A percentile compares a stretch with the other conserved stretches of the same genome.
Evolutionary conservation across 2,797 vertebrate species (phyloP).

Genomic region (Rhodeus uyekii): DNA sequence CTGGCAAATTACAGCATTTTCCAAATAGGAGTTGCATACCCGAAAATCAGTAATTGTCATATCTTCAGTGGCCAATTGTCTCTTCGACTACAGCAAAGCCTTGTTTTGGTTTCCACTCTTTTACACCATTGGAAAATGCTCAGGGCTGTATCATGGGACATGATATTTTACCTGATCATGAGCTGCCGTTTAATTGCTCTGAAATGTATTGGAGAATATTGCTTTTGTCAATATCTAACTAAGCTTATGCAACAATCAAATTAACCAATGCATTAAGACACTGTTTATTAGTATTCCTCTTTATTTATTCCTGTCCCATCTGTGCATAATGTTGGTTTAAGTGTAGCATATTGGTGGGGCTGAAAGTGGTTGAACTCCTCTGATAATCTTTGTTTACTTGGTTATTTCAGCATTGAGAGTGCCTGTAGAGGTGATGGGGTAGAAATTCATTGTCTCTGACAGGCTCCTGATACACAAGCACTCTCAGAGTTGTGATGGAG

Average conservation of each 20-base stretch:
- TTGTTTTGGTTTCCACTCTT: not conserved
- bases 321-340: too few species aligned
- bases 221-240: not conserved
- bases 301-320: too few species aligned
- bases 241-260: not conserved
- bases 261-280: not conserved
- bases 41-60: not conserved
- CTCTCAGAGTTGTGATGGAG: conserved; percentile 59
- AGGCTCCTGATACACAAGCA: conserved; percentile 64
- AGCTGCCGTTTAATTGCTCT: not conserved
- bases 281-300: too few species aligned
- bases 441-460: conserved; percentile 65
- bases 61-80: not conserved
- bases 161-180: not conserved
- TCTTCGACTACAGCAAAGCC: not conserved
- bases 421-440: conserved; percentile 55
- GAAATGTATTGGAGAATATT: not conserved
- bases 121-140: conserved; percentile 2
- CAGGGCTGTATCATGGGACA: not conserved
- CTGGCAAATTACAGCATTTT: not conserved
- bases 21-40: not conserved
- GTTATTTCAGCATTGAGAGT: too few species aligned
- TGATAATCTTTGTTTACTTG: too few species aligned
- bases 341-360: too few species aligned
- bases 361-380: too few species aligned